Evolutionary conservation across 2,888 invertebrate genomes (phyloP).

Genomic region (Tricholauxania praeusta): DNA sequence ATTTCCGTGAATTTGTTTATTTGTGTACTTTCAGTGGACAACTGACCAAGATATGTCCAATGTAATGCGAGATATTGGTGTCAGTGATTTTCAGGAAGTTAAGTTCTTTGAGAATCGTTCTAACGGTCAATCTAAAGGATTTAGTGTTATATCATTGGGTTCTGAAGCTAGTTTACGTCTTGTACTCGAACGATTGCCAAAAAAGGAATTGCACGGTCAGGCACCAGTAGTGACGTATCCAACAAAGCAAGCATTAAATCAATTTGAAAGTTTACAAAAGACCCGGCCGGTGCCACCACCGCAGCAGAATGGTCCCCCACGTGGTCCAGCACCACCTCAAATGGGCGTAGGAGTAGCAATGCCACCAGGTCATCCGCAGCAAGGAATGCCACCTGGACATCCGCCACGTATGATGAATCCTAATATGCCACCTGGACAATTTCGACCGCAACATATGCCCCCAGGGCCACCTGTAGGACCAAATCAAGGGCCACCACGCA

Average conservation of each 20-base stretch:
- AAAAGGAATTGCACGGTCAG: constrained; percentile 96
- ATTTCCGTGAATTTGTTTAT: constrained; percentile 41
- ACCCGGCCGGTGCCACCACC: constrained; percentile 85
- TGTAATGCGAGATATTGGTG: constrained; percentile 88
- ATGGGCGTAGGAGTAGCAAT: constrained; percentile 65
- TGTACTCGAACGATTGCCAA: constrained; percentile 94
- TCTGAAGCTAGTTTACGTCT: constrained; percentile 91
- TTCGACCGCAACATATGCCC: constrained; percentile 71
- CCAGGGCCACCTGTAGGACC: constrained; percentile 73
- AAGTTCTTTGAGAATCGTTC: constrained; percentile 99
- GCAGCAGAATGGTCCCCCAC: constrained; percentile 71
- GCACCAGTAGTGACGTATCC: constrained; percentile 94
- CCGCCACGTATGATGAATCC: constrained; percentile 74
- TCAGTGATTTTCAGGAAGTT: constrained; percentile 95
- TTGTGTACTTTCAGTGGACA: constrained; percentile 84
- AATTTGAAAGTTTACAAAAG: constrained; percentile 94
- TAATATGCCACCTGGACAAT: constrained; percentile 71
- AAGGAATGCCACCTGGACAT: constrained; percentile 69
- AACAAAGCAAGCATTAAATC: constrained; percentile 87
- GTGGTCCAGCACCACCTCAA: constrained; percentile 67
- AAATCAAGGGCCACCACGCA: constrained; percentile 73
- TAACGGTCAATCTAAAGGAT: constrained; percentile 98
- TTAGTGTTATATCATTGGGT: constrained; percentile 94
- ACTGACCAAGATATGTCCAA: constrained; percentile 96
- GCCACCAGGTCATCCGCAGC: constrained; percentile 68